Percentiles rank a stretch among this genome's conserved stretches.
Evolutionary conservation across 2,888 invertebrate genomes (phyloP).

Genomic region (Athalia circularis): DNA sequence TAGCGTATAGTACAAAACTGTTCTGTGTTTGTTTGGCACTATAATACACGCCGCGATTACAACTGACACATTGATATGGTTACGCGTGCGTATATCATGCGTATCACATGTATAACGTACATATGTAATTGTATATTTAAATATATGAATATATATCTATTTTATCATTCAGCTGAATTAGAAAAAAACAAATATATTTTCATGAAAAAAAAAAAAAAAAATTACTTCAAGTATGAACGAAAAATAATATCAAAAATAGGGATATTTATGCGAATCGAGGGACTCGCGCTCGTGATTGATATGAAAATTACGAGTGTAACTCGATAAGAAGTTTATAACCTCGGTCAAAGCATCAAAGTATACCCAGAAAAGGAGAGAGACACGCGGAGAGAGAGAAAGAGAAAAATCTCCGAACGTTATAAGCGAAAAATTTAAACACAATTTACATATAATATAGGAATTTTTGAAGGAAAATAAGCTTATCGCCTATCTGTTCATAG

Average conservation of each 20-base stretch:
- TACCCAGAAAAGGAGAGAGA: background rate
- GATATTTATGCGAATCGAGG: no score
- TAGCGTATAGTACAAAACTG: background rate
- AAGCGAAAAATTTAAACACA: background rate
- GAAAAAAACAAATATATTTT: background rate
- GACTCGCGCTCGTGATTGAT: no score
- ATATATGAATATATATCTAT: background rate
- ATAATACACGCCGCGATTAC: background rate
- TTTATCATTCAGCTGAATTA: background rate
- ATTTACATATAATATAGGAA: conserved; percentile 27
- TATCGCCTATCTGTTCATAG: conserved; percentile 19
- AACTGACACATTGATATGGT: background rate
- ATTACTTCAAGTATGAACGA: no score
- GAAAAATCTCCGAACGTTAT: background rate
- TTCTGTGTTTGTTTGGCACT: conserved; percentile 12
- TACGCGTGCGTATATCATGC: background rate
- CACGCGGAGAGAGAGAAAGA: background rate
- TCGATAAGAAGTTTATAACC: conserved; percentile 28
- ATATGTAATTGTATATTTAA: no score
- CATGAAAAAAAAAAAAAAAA: background rate
- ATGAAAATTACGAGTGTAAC: background rate
- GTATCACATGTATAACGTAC: background rate
- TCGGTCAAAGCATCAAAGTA: conserved; percentile 35
- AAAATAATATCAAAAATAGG: no score
- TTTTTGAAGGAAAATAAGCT: conserved; percentile 31